phyloP scores from a whole-genome alignment of 2,888 invertebrate species.

The Cheilosia urbana region DNA sequence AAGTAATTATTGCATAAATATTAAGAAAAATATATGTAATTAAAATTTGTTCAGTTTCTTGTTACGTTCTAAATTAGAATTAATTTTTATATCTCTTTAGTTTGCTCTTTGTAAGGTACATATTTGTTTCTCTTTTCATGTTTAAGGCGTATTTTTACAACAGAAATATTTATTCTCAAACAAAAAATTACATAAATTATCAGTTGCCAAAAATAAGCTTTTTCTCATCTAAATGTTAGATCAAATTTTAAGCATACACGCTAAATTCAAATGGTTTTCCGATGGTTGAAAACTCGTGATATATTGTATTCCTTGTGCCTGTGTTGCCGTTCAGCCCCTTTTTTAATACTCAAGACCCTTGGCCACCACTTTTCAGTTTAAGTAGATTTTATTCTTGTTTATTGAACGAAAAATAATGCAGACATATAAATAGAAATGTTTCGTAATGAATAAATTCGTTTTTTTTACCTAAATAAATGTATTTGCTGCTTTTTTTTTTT shows the following conservation, averaged over 20 bases:
- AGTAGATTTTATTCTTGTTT: too few species aligned
- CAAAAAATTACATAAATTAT: slow-evolving; percentile 24
- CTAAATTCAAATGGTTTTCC: slow-evolving; percentile 37
- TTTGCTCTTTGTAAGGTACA: slow-evolving; percentile 61
- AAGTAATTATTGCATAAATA: slow-evolving; percentile 22
- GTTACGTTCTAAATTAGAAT: slow-evolving; percentile 9
- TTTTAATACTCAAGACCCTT: too few species aligned
- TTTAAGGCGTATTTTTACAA: slow-evolving; percentile 65
- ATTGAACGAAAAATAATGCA: too few species aligned
- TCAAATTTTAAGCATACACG: not conserved
- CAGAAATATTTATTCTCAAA: slow-evolving; percentile 38
- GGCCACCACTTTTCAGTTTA: too few species aligned
- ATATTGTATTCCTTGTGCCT: not conserved
- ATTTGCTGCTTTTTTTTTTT: too few species aligned
- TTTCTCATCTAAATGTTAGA: slow-evolving; percentile 34
- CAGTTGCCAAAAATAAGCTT: slow-evolving; percentile 1
- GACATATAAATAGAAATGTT: too few species aligned
- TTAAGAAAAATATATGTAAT: slow-evolving; percentile 32
- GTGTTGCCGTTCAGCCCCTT: too few species aligned
- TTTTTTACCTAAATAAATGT: too few species aligned
- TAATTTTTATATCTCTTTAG: slow-evolving; percentile 27
- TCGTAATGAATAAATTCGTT: too few species aligned
- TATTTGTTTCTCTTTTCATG: slow-evolving; percentile 46
- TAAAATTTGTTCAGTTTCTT: slow-evolving; percentile 5
- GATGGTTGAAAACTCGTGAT: slow-evolving; percentile 12